A percentile compares a stretch with the other conserved stretches of the same genome.
Conservation (phyloP, 2,113 vertebrate species). For the Albula glossodonta region DNA sequence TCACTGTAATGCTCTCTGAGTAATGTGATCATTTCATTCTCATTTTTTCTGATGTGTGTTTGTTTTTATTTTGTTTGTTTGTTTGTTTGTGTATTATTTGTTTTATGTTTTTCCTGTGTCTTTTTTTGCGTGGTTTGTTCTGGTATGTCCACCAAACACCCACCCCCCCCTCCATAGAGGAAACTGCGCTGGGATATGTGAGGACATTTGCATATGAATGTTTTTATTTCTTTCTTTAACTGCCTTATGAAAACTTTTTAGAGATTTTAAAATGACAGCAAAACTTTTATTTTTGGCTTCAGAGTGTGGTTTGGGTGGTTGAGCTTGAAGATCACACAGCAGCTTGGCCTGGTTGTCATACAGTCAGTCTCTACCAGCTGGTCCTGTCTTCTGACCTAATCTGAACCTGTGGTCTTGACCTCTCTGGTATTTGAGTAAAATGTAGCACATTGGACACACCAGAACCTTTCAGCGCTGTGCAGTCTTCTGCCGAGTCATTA, state of each 20-base stretch:
- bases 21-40: conserved; percentile 47
- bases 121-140: conserved; percentile 59
- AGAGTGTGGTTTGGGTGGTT: conserved; percentile 17
- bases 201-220: conserved; percentile 74
- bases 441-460: not conserved
- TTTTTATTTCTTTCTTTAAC: conserved; percentile 52
- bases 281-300: not conserved
- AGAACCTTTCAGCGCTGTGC: not conserved
- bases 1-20: conserved; percentile 50
- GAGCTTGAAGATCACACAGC: conserved; percentile 8
- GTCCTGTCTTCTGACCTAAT: not conserved
- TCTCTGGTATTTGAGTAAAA: not conserved
- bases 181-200: conserved; percentile 99
- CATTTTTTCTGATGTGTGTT: conserved; percentile 61
- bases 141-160: conserved; percentile 65
- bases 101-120: conserved; percentile 53
- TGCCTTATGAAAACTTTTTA: not conserved
- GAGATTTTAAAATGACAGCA: not conserved
- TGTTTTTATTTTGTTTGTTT: conserved; percentile 55
- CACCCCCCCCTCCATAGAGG: conserved; percentile 81
- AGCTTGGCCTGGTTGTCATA: not conserved
- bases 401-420: not conserved
- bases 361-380: not conserved
- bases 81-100: conserved; percentile 55
- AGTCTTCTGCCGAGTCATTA: not conserved